Evolutionary conservation across 2,888 invertebrate genomes (phyloP).

Genomic region (Laothoe populi): DNA sequence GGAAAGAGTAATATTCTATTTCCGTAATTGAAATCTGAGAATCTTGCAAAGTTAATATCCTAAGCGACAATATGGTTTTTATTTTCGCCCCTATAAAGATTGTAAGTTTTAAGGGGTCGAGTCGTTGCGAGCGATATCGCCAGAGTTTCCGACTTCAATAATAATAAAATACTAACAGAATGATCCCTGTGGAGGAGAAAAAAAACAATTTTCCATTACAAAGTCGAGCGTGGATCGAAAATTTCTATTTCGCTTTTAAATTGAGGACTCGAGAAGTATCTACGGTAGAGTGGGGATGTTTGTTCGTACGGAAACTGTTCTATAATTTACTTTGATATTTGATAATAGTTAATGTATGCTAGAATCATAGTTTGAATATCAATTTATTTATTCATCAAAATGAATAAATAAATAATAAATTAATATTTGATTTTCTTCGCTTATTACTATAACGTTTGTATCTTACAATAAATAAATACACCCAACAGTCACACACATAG

Average conservation of each 20-base stretch:
- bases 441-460: too few relatives aligned
- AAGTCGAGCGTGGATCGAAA: constrained; percentile 35
- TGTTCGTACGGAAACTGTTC: background rate
- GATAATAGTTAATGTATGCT: too few relatives aligned
- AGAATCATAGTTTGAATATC: too few relatives aligned
- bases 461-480: too few relatives aligned
- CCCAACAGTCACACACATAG: too few relatives aligned
- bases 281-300: background rate
- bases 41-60: background rate
- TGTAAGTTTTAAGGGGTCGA: constrained; percentile 5
- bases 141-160: constrained; percentile 33
- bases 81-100: constrained; percentile 5
- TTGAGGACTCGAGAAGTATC: constrained; percentile 35
- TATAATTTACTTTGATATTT: too few relatives aligned
- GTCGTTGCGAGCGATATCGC: constrained; percentile 19
- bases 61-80: constrained; percentile 18
- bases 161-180: constrained; percentile 37
- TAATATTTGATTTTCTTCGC: too few relatives aligned
- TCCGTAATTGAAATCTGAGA: constrained; percentile 12
- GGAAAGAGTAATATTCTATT: too few relatives aligned
- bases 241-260: constrained; percentile 41
- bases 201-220: constrained; percentile 36
- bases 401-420: too few relatives aligned
- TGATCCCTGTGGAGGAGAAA: constrained; percentile 30
- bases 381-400: too few relatives aligned